These are phyloP conservation scores for Diaphora mendica DNA, from an alignment of 2,888 invertebrate species.

Conservation along the genomic window DNA sequence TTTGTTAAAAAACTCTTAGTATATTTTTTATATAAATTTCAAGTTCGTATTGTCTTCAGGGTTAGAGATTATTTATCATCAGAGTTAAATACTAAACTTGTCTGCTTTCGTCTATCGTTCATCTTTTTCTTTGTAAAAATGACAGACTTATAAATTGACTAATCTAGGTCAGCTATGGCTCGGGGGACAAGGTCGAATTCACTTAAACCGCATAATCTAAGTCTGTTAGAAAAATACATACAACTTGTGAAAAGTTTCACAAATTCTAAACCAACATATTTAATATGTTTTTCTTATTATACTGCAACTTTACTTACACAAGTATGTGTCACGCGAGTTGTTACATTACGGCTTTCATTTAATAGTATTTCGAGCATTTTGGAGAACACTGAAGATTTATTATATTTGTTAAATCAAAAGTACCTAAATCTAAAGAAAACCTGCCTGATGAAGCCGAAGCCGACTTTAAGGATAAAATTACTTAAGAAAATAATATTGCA, in stretches of 20 bases:
- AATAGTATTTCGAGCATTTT: neutral
- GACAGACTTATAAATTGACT: neutral
- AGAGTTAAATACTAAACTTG: conserved; percentile 1
- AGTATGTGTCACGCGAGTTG: too few species aligned
- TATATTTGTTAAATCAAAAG: too few species aligned
- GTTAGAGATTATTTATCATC: neutral
- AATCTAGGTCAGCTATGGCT: neutral
- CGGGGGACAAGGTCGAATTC: neutral
- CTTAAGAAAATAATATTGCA: too few species aligned
- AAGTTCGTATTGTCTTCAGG: neutral
- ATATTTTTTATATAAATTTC: neutral
- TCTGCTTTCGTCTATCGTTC: too few species aligned
- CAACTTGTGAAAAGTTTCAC: neutral
- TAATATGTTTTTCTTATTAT: too few species aligned
- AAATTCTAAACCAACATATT: neutral
- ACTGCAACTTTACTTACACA: too few species aligned
- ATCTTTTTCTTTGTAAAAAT: neutral
- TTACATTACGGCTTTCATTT: neutral
- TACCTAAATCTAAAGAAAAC: too few species aligned
- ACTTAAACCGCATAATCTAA: neutral
- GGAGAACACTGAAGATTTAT: neutral
- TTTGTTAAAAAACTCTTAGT: neutral
- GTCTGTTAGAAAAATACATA: neutral
- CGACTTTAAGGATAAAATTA: too few species aligned
- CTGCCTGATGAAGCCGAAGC: too few species aligned